Percentiles rank a stretch among this genome's conserved stretches.
phyloP scores from a whole-genome alignment of 2,888 invertebrate genomes.

The Pseudococcus jackbeardsleyi region DNA sequence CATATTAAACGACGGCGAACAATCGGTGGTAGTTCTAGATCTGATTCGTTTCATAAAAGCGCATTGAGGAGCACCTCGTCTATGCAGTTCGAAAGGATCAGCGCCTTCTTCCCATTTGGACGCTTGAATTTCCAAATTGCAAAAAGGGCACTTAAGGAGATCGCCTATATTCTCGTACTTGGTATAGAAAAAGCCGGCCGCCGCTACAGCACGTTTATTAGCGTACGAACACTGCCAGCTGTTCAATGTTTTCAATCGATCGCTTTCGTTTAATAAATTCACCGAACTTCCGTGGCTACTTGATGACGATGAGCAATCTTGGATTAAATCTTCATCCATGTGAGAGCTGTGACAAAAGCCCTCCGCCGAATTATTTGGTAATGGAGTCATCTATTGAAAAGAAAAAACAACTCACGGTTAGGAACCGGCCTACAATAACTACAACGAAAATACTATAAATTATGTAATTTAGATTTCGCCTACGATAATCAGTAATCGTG shows the following conservation, averaged over 20 bases:
- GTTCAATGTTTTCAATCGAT: conserved; percentile 77
- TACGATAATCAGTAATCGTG: background rate
- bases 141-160: conserved; percentile 85
- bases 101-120: conserved; percentile 81
- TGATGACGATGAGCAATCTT: background rate
- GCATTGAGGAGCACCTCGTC: conserved; percentile 74
- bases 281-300: background rate
- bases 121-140: conserved; percentile 77
- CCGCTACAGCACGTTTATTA: conserved; percentile 79
- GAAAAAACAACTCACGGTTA: background rate
- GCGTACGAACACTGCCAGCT: conserved; percentile 79
- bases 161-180: conserved; percentile 77
- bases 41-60: conserved; percentile 11
- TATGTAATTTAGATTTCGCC: background rate
- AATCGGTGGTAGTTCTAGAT: conserved; percentile 26
- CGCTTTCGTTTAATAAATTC: conserved; percentile 62
- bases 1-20: background rate
- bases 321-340: conserved; percentile 9
- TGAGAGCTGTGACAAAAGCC: conserved; percentile 37
- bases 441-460: background rate
- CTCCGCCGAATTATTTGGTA: conserved; percentile 48
- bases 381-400: conserved; percentile 59
- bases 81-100: conserved; percentile 79
- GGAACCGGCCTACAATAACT: background rate
- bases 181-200: conserved; percentile 85